Evolutionary conservation across 1,140 invertebrate species (phyloP).

Genomic region (Chrysopa pallens): DNA sequence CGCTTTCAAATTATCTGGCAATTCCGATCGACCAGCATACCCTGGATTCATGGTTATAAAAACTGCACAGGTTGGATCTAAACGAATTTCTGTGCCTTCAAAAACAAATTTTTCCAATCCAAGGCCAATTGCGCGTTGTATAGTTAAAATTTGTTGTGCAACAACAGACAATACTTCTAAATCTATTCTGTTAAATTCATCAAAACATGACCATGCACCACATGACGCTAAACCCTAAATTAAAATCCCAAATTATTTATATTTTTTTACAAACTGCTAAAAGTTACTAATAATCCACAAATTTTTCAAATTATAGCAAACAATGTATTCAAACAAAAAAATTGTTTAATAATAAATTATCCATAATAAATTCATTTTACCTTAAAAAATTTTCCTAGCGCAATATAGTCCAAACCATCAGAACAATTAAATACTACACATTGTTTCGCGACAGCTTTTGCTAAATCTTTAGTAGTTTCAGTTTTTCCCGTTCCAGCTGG

Average conservation of each 20-base stretch:
- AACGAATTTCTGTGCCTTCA: constrained; percentile 70
- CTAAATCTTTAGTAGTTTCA: constrained; percentile 91
- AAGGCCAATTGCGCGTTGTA: constrained; percentile 60
- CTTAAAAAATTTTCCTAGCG: constrained; percentile 93
- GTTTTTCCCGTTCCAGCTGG: constrained; percentile 93
- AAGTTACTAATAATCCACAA: no score
- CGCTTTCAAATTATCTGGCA: constrained; percentile 89
- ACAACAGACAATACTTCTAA: constrained; percentile 82
- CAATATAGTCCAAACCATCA: constrained; percentile 83
- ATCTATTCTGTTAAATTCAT: constrained; percentile 83
- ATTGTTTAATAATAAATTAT: no score
- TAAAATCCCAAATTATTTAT: background rate
- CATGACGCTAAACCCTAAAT: constrained; percentile 71
- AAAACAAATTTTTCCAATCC: constrained; percentile 57
- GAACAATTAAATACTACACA: constrained; percentile 96
- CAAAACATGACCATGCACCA: constrained; percentile 94
- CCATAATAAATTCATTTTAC: constrained; percentile 14
- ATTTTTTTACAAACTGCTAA: no score
- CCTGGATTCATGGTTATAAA: constrained; percentile 96
- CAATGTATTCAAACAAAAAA: no score
- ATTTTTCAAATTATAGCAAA: no score
- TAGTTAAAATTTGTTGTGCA: constrained; percentile 73
- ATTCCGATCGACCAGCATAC: constrained; percentile 76
- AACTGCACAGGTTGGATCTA: constrained; percentile 83
- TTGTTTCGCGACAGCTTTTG: constrained; percentile 89